Evolutionary conservation across 1,140 invertebrate species (phyloP).

Genomic region (Drosophila subobscura): DNA sequence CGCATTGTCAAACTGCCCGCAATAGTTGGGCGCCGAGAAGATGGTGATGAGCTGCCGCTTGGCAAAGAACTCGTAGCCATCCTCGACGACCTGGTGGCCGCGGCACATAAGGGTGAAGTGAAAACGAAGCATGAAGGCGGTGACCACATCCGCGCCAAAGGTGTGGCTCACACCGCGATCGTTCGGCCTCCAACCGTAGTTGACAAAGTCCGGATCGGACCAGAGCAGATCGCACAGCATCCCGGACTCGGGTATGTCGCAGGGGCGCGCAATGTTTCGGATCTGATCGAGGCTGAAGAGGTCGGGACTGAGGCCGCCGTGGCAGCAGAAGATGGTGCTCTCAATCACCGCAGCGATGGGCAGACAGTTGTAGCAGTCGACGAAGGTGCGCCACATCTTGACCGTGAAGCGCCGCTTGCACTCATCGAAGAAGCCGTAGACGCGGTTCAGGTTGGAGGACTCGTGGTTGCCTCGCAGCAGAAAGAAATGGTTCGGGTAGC

Average conservation of each 20-base stretch:
- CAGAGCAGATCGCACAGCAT: constrained; percentile 97
- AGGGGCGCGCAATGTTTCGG: constrained; percentile 93
- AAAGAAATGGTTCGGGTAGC: constrained; percentile 94
- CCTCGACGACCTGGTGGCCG: constrained; percentile 98
- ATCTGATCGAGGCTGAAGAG: constrained; percentile 95
- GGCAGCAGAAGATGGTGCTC: constrained; percentile 98
- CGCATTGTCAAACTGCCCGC: constrained; percentile 99
- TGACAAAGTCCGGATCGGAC: constrained; percentile 97
- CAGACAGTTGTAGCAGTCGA: constrained; percentile 96
- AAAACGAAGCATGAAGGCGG: constrained; percentile 95
- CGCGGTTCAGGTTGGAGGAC: constrained; percentile 94
- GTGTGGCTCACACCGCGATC: constrained; percentile 97
- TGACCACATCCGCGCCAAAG: constrained; percentile 95
- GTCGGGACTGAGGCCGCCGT: constrained; percentile 95
- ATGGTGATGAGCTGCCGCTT: constrained; percentile 98
- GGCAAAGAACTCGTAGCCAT: constrained; percentile 99
- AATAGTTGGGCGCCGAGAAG: constrained; percentile 94
- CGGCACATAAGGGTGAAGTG: constrained; percentile 97
- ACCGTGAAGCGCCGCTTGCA: constrained; percentile 98
- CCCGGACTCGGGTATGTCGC: constrained; percentile 95
- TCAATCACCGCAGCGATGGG: constrained; percentile 97
- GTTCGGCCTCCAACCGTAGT: constrained; percentile 95
- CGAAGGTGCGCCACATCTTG: constrained; percentile 98
- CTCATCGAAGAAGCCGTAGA: constrained; percentile 97
- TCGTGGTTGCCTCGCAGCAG: constrained; percentile 93